phyloP scores from a whole-genome alignment of 1,140 invertebrate species.

The Scaptomyza pallida region DNA sequence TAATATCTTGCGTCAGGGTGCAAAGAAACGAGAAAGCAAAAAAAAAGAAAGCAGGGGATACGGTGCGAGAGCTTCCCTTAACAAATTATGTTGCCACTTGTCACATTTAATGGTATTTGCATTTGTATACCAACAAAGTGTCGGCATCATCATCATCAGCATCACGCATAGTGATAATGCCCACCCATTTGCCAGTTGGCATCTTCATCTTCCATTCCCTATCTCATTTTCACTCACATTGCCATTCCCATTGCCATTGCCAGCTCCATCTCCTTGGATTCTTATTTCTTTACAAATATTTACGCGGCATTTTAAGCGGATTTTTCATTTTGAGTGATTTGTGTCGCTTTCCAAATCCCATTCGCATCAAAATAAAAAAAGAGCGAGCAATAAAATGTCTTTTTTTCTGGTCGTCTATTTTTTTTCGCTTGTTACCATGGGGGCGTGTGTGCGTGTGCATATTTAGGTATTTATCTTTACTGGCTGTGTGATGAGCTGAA shows the following conservation, averaged over 20 bases:
- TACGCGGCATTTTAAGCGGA: slow-evolving; percentile 81
- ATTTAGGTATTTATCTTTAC: slow-evolving; percentile 33
- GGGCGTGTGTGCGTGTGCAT: slow-evolving; percentile 21
- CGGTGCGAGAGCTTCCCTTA: slow-evolving; percentile 54
- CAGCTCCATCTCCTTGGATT: slow-evolving; percentile 30
- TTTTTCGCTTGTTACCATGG: background rate
- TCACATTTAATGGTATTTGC: slow-evolving; percentile 83
- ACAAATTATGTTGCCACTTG: slow-evolving; percentile 83
- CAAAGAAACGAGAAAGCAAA: slow-evolving; percentile 7
- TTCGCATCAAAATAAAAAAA: slow-evolving; percentile 40
- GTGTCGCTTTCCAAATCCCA: slow-evolving; percentile 71
- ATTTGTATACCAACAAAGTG: slow-evolving; percentile 79
- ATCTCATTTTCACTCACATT: background rate
- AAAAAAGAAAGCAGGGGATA: slow-evolving; percentile 14
- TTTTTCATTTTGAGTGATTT: slow-evolving; percentile 82
- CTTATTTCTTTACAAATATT: slow-evolving; percentile 76
- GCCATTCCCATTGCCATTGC: too few relatives aligned
- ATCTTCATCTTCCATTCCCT: background rate
- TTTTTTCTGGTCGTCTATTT: slow-evolving; percentile 25
- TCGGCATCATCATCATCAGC: slow-evolving; percentile 71
- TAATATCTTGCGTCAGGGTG: slow-evolving; percentile 52
- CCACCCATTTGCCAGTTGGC: background rate
- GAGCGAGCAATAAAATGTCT: slow-evolving; percentile 44
- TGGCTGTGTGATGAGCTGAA: slow-evolving; percentile 74
- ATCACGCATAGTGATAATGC: slow-evolving; percentile 52